A percentile compares a stretch with the other conserved stretches of the same genome.
Conservation (phyloP, 2,888 invertebrate genomes). For the Torymus texanus region DNA sequence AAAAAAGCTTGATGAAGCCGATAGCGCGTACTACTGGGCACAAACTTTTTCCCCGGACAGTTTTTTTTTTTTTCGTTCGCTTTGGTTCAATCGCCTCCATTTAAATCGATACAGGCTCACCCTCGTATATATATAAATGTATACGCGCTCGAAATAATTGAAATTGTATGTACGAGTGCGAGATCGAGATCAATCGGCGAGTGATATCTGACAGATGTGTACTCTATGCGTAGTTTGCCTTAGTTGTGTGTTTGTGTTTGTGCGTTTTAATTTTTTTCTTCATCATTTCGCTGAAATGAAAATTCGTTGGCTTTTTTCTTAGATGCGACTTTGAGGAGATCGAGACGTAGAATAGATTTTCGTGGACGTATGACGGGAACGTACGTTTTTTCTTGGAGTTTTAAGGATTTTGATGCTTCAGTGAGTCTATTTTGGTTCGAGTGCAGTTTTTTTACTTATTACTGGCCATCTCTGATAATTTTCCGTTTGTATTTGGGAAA, state of each 20-base stretch:
- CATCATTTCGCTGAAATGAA: conserved; percentile 15
- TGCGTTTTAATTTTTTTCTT: conserved; percentile 38
- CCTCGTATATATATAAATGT: not conserved
- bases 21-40: conserved; percentile 3
- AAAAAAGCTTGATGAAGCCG: conserved; percentile 21
- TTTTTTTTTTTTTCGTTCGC: conserved; percentile 1
- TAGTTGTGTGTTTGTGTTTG: not conserved
- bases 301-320: conserved; percentile 37
- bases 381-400: not conserved
- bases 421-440: not conserved
- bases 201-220: conserved; percentile 39
- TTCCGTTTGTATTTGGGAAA: no score
- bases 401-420: conserved; percentile 14
- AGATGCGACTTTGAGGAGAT: not conserved
- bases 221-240: not conserved
- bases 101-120: conserved; percentile 46
- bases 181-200: conserved; percentile 40
- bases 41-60: conserved; percentile 7
- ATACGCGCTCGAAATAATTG: conserved; percentile 34
- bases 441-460: not conserved
- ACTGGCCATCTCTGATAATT: no score
- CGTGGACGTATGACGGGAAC: conserved; percentile 6
- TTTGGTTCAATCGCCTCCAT: conserved; percentile 1
- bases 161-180: conserved; percentile 10
- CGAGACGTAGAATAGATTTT: conserved; percentile 1